Evolutionary conservation across 2,888 invertebrate species (phyloP), one percentile per base, ranked within the genome.

Genomic region (Drosophila birchii): DNA sequence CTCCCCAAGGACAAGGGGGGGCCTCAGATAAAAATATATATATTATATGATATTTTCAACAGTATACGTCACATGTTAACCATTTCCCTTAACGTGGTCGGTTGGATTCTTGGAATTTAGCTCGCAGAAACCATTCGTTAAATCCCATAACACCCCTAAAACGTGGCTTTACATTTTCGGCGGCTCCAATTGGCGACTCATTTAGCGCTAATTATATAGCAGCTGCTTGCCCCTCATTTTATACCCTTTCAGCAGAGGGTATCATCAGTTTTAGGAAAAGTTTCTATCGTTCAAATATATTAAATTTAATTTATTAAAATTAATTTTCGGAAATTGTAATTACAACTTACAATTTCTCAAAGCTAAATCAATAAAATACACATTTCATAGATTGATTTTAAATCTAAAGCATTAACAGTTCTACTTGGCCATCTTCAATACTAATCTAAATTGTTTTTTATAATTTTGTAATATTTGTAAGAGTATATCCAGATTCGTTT

Each of bases 171-270:
- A 69, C 47, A 47, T 47, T 59, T 71, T 69, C 16, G 75, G 38
- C 49, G 71, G 29, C 20, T 41, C 26, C 56, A 73, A 75, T 82
- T 78, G 76, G 56, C 76, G 71, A 73, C 81, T 80, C 76, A 88
- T 83, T 83, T 88, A 74, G 63, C 79, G 51, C 76, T 83, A 86
- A 88, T 83, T 74, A 80, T 59, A 75, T 43, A 41, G 44, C 68
- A 57, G 47, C 62, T 54, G 53, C 23, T 11, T 29, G 51, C 16
- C 12, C 45, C 26, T 23, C 18, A 34, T 41, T 60, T 59, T 11
- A 71, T 41, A 32, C 61, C 20, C 32, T 49, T 1, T 32, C 29
- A n/a, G 5, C 2, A 18, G 32, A 32, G 32, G 59, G 60, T 41
- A 60, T 41, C 12, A 29, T n/a, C 0, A 1, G 12, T 8, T 41